Evolutionary conservation across 1,140 invertebrate genomes (phyloP).

Genomic region (Drosophila lacteicornis): DNA sequence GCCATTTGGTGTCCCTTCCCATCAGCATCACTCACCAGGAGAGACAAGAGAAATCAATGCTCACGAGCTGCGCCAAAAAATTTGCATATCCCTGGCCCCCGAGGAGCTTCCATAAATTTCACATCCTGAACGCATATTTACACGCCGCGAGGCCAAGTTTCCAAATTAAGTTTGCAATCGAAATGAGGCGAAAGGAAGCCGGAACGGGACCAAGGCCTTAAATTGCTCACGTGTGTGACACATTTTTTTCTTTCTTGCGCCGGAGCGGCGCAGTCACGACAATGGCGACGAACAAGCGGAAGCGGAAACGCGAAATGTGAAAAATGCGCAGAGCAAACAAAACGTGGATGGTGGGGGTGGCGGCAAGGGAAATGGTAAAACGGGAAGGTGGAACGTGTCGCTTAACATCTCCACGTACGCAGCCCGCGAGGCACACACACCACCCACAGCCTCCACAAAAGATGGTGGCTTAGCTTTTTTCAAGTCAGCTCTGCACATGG

Average conservation of each 20-base stretch:
- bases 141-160: conserved; percentile 61
- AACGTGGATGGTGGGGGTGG: conserved; percentile 15
- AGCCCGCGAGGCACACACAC: conserved; percentile 21
- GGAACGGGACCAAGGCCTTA: conserved; percentile 50
- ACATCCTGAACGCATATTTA: conserved; percentile 57
- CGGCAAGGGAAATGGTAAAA: not conserved
- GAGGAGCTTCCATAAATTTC: conserved; percentile 58
- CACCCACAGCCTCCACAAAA: conserved; percentile 1
- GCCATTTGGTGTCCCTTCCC: conserved; percentile 4
- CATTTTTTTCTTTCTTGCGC: conserved; percentile 54
- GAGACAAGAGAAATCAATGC: conserved; percentile 62
- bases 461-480: not conserved
- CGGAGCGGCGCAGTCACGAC: conserved; percentile 35
- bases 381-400: conserved; percentile 44
- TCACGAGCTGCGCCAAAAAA: conserved; percentile 37
- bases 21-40: conserved; percentile 15
- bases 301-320: conserved; percentile 72
- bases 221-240: conserved; percentile 84
- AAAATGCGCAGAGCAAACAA: conserved; percentile 72
- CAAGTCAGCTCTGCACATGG: not conserved
- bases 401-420: conserved; percentile 73
- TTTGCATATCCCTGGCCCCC: conserved; percentile 47
- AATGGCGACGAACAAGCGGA: conserved; percentile 57
- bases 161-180: conserved; percentile 79
- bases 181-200: conserved; percentile 59